Evolutionary conservation across 2,888 invertebrate genomes (phyloP), one percentile per base, ranked within the genome.

Genomic region (Smittia sp.): DNA sequence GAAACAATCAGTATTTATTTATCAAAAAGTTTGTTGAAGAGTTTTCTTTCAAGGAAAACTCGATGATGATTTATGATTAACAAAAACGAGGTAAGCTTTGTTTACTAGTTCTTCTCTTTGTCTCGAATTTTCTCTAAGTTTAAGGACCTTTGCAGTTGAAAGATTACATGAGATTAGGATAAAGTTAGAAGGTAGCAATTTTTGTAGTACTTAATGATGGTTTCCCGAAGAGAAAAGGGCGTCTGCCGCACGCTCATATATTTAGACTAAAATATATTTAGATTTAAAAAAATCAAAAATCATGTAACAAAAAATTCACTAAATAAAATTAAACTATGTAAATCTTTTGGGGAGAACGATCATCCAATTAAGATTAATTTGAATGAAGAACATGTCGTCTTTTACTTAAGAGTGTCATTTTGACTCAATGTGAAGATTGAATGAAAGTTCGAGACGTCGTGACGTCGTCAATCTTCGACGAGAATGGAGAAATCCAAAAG

Each of bases 261-360:
- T 68, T 68, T 68, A 68, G 68, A 68, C 68, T 68, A 68, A 68
- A 68, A 46, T 68, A 46, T 68, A 46, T 68, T 65, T 58, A 58
- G 58, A 18, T 24, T 58, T 58, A 58, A 58, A 58, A 24, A 58
- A 58, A 58, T 58, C 20, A 58, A 58, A 58, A 58, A 58, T 15
- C 11, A 18, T 58, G 13, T 58, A 58, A 58, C 58, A 58, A 58
- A 58, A 58, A 58, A 58, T 58, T 58, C 24, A 22, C 58, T 58
- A 58, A 58, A 58, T 9, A 58, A 58, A 58, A 58, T 58, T 58
- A 58, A 58, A 58, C 58, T 58, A 58, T 58, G 13, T 24, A 58
- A 18, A n/a, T 52, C 52, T 52, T 52, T 15, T 15, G 52, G n/a
- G 52, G 13, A 18, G n/a, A n/a, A n/a, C 32, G 32, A 6, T 32